Percentiles rank a stretch among this genome's conserved stretches.
Conservation (phyloP, 2,888 invertebrate genomes). For the Caenorhabditis angaria region DNA sequence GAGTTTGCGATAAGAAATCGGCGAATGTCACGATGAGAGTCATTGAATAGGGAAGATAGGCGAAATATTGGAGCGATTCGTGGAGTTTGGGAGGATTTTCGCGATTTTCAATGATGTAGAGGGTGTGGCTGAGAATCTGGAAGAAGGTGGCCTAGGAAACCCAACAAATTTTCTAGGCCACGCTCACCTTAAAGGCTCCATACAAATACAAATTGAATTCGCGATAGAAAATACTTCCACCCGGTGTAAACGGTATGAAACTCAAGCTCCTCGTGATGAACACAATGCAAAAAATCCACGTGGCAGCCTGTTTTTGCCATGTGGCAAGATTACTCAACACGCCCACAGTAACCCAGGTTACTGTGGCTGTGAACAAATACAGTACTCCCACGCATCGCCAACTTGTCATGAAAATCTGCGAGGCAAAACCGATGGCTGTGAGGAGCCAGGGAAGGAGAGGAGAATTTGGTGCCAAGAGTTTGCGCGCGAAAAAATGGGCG, state of each 20-base stretch:
- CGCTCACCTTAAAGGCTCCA: conserved; percentile 59
- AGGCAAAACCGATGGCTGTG: conserved; percentile 47
- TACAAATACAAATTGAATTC: conserved; percentile 70
- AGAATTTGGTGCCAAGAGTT: conserved; percentile 3
- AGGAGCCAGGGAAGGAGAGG: conserved; percentile 18
- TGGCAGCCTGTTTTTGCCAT: conserved; percentile 1
- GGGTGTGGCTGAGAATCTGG: conserved; percentile 61
- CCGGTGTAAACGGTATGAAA: conserved; percentile 52
- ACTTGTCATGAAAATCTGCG: conserved; percentile 53
- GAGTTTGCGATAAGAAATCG: conserved; percentile 55
- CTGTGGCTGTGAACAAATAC: conserved; percentile 32
- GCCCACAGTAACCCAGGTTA: conserved; percentile 35
- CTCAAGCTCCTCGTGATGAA: conserved; percentile 57
- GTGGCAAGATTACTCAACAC: not conserved
- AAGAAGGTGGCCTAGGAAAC: not conserved
- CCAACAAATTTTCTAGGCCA: not conserved
- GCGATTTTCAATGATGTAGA: conserved; percentile 45
- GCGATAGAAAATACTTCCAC: conserved; percentile 59
- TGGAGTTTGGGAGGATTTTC: not conserved
- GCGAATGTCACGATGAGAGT: conserved; percentile 68
- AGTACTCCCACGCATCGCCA: conserved; percentile 17
- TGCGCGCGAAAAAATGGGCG: not conserved
- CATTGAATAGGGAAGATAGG: conserved; percentile 66
- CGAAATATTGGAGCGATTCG: conserved; percentile 52
- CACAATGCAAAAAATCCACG: conserved; percentile 59